These are phyloP conservation scores for Zophobas morio DNA, from an alignment of 1,140 invertebrate species.

Conservation along the genomic window DNA sequence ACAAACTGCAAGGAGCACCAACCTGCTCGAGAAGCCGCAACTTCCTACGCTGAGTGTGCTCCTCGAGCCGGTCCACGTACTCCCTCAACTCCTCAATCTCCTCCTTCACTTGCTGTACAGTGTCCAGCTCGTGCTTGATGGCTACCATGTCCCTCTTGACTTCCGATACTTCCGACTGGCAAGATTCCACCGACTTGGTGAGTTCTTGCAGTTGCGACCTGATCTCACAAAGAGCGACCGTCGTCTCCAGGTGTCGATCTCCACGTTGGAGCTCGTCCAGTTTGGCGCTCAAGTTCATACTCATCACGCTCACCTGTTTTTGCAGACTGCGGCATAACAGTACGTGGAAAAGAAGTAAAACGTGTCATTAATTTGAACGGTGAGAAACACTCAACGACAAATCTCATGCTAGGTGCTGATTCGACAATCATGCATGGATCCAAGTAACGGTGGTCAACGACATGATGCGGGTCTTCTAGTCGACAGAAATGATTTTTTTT, in stretches of 20 bases:
- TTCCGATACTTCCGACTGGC: constrained; percentile 92
- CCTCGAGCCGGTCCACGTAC: constrained; percentile 91
- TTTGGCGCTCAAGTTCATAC: constrained; percentile 92
- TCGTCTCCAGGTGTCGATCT: constrained; percentile 89
- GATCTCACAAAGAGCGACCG: constrained; percentile 91
- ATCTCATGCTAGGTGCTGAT: constrained; percentile 19
- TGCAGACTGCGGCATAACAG: constrained; percentile 80
- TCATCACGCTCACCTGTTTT: constrained; percentile 96
- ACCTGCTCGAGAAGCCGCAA: constrained; percentile 91
- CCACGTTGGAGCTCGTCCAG: constrained; percentile 88
- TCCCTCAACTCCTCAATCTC: constrained; percentile 93
- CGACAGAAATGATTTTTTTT: not conserved
- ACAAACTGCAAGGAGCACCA: constrained; percentile 59
- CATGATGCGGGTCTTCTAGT: constrained; percentile 6
- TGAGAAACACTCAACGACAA: constrained; percentile 39
- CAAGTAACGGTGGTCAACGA: not conserved
- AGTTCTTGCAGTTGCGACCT: constrained; percentile 91
- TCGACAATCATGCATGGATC: constrained; percentile 6
- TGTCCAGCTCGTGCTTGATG: constrained; percentile 93
- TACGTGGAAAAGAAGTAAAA: constrained; percentile 41
- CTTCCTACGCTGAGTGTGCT: constrained; percentile 89
- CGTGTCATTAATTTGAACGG: constrained; percentile 36
- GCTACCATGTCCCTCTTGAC: constrained; percentile 94
- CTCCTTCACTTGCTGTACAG: constrained; percentile 93
- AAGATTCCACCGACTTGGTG: constrained; percentile 93